Base-by-base conservation (phyloP, 2,888 invertebrate genomes). In the Sarcophaga rosellei region DNA sequence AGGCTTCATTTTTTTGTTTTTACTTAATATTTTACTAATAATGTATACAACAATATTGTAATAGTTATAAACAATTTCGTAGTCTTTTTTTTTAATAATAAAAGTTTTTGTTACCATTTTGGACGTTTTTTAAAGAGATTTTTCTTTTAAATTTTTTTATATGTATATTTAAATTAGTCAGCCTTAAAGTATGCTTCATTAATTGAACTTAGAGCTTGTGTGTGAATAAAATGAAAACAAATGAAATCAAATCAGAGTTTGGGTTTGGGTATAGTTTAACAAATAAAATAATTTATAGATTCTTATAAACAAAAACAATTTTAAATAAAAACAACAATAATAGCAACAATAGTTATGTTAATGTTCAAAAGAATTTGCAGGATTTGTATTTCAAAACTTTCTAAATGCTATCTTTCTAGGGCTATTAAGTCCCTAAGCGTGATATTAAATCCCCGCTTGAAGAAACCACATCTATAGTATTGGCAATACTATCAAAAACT, bases 161-260 rank as follows among this genome's bases (percentile, higher is more conserved):
- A 0, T 35, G 1, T 6, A 35, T 35, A 35, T 35, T 68, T 61
- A 17, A 84, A 72, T 61, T 69, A 84, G 25, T 74, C 70, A 81
- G 81, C 81, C 81, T 81, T 74, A 85, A 81, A 69, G 77, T 85
- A 81, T 85, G 77, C 78, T 85, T 74, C 61, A 73, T 69, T 81
- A n/a, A 72, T 17, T 17, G 17, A 72, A 57, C 17, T 15, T 53
- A 53, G 17, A 35, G 8, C 35, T 35, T 35, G 35, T 35, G 35
- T 35, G 8, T 53, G 17, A 5, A 53, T 15, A 53, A 53, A 17
- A 53, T 53, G 53, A 3, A 53, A 53, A 53, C 10, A 35, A 35
- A 35, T 35, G 3, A 53, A 15, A 47, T 53, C 53, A n/a, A n/a
- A n/a, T n/a, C n/a, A n/a, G n/a, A n/a, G n/a, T n/a, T n/a, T n/a